phyloP scores from a whole-genome alignment of 2,113 vertebrate genomes.

The Tiliqua scincoides region DNA sequence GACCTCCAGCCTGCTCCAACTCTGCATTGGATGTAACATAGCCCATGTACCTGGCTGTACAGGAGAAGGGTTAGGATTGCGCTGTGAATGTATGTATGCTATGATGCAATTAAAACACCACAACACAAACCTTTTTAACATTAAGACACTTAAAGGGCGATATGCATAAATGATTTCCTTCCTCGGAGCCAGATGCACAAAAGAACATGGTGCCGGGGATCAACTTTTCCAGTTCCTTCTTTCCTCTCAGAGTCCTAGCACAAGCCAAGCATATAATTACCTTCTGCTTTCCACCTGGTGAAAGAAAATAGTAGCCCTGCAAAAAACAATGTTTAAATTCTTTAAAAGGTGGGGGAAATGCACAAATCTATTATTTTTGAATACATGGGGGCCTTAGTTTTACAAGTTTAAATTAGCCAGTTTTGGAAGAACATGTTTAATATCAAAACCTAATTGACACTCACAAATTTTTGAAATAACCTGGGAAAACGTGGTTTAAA shows the following conservation, averaged over 20 bases:
- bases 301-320: conserved; percentile 64
- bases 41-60: no score
- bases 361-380: no score
- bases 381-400: no score
- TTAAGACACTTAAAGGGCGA: conserved; percentile 64
- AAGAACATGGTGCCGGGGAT: conserved; percentile 51
- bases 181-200: conserved; percentile 59
- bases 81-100: not conserved
- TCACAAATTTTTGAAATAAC: no score
- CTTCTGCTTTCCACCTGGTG: conserved; percentile 43
- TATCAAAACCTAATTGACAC: no score
- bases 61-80: no score
- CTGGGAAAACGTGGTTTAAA: no score
- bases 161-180: conserved; percentile 28
- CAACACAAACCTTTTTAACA: conserved; percentile 57
- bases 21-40: no score
- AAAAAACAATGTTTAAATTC: conserved; percentile 1
- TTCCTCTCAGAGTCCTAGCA: conserved; percentile 42
- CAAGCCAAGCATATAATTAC: conserved; percentile 63
- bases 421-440: no score
- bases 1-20: no score
- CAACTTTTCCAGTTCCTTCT: conserved; percentile 47
- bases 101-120: not conserved
- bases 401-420: no score
- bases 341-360: not conserved